A percentile compares a stretch with the other conserved stretches of the same genome.
These are phyloP conservation scores for Cephus spinipes DNA, from an alignment of 2,888 invertebrate genomes.

Conservation along the genomic window DNA sequence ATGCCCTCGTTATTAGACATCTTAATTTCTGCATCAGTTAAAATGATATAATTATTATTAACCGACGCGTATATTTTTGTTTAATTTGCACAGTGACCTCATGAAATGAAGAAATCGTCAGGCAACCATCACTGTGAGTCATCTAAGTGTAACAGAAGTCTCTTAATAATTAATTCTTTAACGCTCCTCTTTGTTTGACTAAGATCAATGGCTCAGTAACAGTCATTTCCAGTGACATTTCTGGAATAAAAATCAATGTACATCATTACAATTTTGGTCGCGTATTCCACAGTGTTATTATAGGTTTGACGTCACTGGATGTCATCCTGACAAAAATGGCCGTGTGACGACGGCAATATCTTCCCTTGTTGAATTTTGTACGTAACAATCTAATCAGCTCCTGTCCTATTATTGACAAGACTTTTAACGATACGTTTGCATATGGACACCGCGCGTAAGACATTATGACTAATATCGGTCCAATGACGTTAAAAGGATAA, in stretches of 20 bases:
- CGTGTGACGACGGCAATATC: neutral
- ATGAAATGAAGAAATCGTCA: neutral
- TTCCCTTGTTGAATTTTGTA: neutral
- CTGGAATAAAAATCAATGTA: neutral
- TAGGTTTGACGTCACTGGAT: neutral
- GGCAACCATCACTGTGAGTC: neutral
- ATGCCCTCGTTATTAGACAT: neutral
- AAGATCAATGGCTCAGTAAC: neutral
- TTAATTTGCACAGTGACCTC: neutral
- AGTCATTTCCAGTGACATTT: neutral
- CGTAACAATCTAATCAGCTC: neutral
- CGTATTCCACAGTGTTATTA: neutral
- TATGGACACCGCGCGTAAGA: neutral
- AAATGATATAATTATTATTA: neutral
- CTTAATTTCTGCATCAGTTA: neutral
- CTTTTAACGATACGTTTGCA: neutral
- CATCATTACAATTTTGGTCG: neutral
- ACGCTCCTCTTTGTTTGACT: neutral
- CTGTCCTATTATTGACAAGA: neutral
- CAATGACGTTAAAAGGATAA: neutral
- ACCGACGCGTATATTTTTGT: neutral
- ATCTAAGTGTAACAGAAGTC: neutral
- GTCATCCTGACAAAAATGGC: neutral
- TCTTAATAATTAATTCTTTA: neutral
- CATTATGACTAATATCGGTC: neutral